Conservation (phyloP, 2,888 invertebrate species). For the Pteria penguin region DNA sequence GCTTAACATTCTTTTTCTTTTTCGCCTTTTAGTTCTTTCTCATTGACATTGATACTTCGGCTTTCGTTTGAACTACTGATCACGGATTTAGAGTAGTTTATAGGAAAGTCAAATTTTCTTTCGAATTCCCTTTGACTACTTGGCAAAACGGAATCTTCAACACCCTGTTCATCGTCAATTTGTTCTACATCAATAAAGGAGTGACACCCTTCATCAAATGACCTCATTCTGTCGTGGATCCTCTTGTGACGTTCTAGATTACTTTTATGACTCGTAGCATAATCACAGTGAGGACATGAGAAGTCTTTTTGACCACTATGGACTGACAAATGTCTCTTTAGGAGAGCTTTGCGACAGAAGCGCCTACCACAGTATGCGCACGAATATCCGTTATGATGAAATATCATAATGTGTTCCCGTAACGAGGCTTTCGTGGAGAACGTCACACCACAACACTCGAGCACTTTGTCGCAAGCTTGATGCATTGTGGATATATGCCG, state of each 20-base stretch:
- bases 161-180: conserved; percentile 4
- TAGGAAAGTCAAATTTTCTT: not conserved
- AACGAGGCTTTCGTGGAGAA: conserved; percentile 80
- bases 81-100: not conserved
- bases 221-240: conserved; percentile 63
- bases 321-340: conserved; percentile 81
- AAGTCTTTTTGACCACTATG: conserved; percentile 81
- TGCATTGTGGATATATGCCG: conserved; percentile 81
- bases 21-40: too few relatives aligned
- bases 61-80: not conserved
- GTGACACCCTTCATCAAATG: conserved; percentile 32
- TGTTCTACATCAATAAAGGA: conserved; percentile 36
- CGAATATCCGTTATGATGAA: conserved; percentile 80
- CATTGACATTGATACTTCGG: too few relatives aligned
- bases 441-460: conserved; percentile 79
- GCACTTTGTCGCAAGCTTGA: conserved; percentile 75
- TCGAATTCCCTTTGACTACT: not conserved
- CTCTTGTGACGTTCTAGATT: conserved; percentile 81
- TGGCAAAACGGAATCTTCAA: not conserved
- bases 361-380: conserved; percentile 80
- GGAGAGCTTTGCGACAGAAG: conserved; percentile 81
- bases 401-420: conserved; percentile 79
- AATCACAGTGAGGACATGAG: conserved; percentile 79
- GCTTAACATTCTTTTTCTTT: too few relatives aligned
- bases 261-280: conserved; percentile 81